Evolutionary conservation across 2,113 vertebrate species (phyloP), one percentile per base, ranked within the genome.

Genomic region (Syngnathus floridae): DNA sequence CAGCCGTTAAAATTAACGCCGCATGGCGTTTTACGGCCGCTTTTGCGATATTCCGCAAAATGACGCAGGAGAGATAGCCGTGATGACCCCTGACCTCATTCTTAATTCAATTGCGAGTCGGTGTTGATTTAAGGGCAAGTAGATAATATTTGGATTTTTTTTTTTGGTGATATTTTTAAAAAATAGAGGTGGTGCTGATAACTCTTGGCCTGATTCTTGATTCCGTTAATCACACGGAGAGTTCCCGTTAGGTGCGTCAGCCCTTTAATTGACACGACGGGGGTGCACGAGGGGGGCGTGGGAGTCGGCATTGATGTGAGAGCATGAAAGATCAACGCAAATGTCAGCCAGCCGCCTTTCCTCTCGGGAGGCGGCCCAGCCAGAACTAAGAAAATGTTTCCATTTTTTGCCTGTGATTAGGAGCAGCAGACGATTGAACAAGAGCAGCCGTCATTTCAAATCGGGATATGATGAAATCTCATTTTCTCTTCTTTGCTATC

Each of bases 321-420:
- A 16, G 54, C 26, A 56, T 56, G 54, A 56, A 56, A 56, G 54
- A 56, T 26, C 54, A 56, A 56, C 54, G 54, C 26, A 56, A 56
- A 56, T 56, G 54, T 56, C 54, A 56, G 54, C 13, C 54, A 12
- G 43, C 13, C 54, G 12, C 54, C 35, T 26, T 31, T 6, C 26
- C 22, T 5, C 3, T 11, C 9, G 40, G 40, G 40, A 5, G 51
- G 51, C 22, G 51, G 51, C 51, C 2, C 10, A 56, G 12, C 54
- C 48, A n/a, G 19, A 49, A 4, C 19, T 7, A 49, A 49, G 48
- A 9, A 56, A 56, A 56, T 35, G 13, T 31, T 16, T 56, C 5
- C 26, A 35, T 31, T 56, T 55, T 35, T 56, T 16, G 54, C 2
- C 5, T 1, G 26, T 31, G 26, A 35, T 56, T 7, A 31, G 13